Evolutionary conservation across 2,797 vertebrate genomes (phyloP).

Genomic region (Hemibagrus guttatus): DNA sequence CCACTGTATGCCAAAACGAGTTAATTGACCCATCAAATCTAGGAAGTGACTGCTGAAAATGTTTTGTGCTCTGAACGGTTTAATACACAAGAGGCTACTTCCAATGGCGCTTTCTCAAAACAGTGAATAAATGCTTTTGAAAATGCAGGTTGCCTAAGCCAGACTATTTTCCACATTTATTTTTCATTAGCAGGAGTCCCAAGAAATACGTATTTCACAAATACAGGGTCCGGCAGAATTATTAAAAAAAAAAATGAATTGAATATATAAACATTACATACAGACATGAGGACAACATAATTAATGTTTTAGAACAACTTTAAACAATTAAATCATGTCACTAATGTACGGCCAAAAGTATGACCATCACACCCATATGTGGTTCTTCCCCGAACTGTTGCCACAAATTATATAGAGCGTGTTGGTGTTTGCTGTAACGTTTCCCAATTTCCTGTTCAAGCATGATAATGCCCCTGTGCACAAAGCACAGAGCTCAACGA

Average conservation of each 20-base stretch:
- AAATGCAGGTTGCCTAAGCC: background rate
- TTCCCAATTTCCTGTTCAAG: background rate
- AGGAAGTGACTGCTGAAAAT: conserved; percentile 34
- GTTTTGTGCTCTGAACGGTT: conserved; percentile 21
- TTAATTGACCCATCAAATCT: conserved; percentile 50
- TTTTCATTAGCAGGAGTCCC: background rate
- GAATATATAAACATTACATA: background rate
- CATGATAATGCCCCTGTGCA: background rate
- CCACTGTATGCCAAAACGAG: conserved; percentile 40
- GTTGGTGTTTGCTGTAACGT: background rate
- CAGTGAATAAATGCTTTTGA: background rate
- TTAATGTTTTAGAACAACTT: too few species aligned
- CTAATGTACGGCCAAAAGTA: too few species aligned
- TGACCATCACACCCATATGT: background rate
- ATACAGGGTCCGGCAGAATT: background rate
- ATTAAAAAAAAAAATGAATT: background rate
- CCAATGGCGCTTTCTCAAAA: conserved; percentile 15
- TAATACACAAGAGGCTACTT: conserved; percentile 1
- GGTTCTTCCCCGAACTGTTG: background rate
- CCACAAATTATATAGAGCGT: background rate
- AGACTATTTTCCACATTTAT: background rate
- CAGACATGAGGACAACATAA: too few species aligned
- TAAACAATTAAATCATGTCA: too few species aligned
- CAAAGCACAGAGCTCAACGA: background rate
- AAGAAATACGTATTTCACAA: background rate